phyloP scores from a whole-genome alignment of 2,113 vertebrate species.

The Protobothrops mucrosquamatus region DNA sequence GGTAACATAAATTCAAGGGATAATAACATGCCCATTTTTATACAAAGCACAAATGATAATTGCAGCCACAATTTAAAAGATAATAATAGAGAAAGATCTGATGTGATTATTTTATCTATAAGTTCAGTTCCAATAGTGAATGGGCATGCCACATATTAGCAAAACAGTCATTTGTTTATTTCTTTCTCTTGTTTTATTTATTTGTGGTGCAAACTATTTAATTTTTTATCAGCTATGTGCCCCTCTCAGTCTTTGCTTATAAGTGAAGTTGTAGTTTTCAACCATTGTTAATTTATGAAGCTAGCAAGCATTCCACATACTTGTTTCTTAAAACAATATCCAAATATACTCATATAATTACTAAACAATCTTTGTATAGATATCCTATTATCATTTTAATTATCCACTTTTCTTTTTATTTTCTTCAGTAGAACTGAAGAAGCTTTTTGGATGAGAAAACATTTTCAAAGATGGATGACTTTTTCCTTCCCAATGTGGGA shows the following conservation, averaged over 20 bases:
- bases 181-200: neutral
- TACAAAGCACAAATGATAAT: neutral
- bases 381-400: neutral
- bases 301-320: neutral
- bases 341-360: neutral
- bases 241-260: neutral
- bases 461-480: neutral
- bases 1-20: slow-evolving; percentile 4
- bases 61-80: neutral
- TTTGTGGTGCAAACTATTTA: neutral
- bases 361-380: neutral
- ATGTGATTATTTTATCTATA: neutral
- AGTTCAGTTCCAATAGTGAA: neutral
- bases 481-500: neutral
- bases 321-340: neutral
- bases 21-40: neutral
- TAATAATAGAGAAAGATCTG: neutral
- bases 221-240: neutral
- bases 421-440: neutral
- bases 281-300: neutral
- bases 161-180: neutral
- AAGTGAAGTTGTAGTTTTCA: neutral
- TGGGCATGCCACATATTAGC: neutral
- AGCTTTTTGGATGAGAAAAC: neutral
- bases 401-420: neutral